Conservation (phyloP, 2,888 invertebrate genomes). For the Steromphala cineraria region DNA sequence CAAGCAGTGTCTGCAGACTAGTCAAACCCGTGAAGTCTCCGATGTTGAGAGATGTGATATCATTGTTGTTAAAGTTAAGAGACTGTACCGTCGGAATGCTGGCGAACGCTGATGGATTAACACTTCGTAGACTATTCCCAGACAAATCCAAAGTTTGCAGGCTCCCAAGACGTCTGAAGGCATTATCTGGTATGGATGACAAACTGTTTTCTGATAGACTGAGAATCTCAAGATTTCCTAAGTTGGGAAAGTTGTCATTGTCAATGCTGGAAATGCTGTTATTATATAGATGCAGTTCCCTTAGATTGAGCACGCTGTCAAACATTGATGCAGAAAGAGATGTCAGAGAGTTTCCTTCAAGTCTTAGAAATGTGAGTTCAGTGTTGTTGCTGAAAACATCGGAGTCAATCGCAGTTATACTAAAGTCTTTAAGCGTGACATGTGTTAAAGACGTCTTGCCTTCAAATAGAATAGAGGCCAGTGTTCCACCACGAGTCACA, state of each 20-base stretch:
- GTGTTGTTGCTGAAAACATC: background rate
- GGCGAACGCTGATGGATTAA: constrained; percentile 36
- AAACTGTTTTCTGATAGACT: constrained; percentile 49
- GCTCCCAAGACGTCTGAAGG: constrained; percentile 38
- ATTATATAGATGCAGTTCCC: background rate
- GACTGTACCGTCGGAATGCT: constrained; percentile 35
- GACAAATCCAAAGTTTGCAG: constrained; percentile 47
- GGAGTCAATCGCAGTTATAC: background rate
- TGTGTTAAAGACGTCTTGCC: background rate
- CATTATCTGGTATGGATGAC: constrained; percentile 29
- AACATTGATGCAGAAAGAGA: constrained; percentile 43
- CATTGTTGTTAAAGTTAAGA: constrained; percentile 34
- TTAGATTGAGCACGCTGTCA: constrained; percentile 31
- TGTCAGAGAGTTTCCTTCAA: constrained; percentile 43
- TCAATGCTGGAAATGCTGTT: constrained; percentile 17
- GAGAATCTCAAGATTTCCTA: constrained; percentile 31
- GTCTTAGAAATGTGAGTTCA: constrained; percentile 38
- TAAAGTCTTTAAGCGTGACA: background rate
- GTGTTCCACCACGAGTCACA: background rate
- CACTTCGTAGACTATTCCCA: constrained; percentile 37
- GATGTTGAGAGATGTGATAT: constrained; percentile 26
- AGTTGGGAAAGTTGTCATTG: background rate
- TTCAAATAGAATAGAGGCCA: background rate
- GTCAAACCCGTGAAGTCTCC: background rate
- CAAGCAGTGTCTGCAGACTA: constrained; percentile 40